phyloP scores from a whole-genome alignment of 1,140 invertebrate species.

The Drosophila tristis region DNA sequence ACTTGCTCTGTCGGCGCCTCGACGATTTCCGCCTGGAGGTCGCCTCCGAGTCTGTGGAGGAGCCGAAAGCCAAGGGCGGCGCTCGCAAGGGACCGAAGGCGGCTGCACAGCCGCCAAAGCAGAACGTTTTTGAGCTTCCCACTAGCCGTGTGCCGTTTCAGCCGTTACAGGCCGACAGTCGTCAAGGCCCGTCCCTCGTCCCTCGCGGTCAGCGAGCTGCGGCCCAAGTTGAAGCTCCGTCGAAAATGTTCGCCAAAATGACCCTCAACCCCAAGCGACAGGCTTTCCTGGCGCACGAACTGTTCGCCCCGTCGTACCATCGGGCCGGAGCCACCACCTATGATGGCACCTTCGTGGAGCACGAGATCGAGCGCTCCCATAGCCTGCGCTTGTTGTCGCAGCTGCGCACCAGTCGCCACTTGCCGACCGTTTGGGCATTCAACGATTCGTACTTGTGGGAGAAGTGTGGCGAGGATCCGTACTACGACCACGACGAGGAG shows the following conservation, averaged over 20 bases:
- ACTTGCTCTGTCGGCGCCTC: conserved; percentile 2
- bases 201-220: too few species aligned
- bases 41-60: conserved; percentile 4
- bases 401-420: not conserved
- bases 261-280: too few species aligned
- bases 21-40: not conserved
- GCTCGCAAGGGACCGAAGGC: not conserved
- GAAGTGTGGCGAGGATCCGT: conserved; percentile 4
- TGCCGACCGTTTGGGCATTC: conserved; percentile 25
- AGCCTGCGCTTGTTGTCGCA: conserved; percentile 1
- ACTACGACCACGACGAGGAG: conserved; percentile 19
- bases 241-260: too few species aligned
- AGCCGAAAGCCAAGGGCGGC: too few species aligned
- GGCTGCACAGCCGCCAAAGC: not conserved
- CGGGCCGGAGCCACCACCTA: not conserved
- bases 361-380: conserved; percentile 29
- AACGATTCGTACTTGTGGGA: conserved; percentile 10
- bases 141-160: too few species aligned
- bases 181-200: too few species aligned
- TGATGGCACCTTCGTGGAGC: not conserved
- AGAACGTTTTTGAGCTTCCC: too few species aligned
- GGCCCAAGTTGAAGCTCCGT: too few species aligned
- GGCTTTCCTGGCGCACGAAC: too few species aligned
- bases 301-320: too few species aligned
- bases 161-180: too few species aligned